Conservation (phyloP, 2,888 invertebrate genomes). For the Myopa testacea region DNA sequence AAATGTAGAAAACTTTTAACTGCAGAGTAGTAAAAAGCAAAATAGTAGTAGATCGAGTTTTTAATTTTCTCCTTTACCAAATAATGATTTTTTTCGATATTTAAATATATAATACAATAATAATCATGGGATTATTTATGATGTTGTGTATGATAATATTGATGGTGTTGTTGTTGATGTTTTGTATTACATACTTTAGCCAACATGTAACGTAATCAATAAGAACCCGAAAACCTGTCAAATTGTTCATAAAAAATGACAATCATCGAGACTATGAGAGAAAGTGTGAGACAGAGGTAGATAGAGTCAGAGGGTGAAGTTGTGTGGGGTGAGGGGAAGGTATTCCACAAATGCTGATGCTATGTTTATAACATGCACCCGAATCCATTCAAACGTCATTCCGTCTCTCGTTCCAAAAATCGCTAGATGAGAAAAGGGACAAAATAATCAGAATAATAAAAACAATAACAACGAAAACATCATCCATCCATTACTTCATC, state of each 20-base stretch:
- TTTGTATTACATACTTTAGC: no score
- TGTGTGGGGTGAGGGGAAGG: no score
- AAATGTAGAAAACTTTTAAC: no score
- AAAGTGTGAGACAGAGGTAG: neutral
- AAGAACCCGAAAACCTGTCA: neutral
- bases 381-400: slow-evolving; percentile 1
- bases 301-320: no score
- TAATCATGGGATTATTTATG: no score
- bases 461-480: neutral
- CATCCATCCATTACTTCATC: neutral
- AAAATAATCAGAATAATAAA: neutral
- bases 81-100: no score
- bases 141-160: no score
- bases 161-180: neutral
- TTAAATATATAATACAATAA: no score
- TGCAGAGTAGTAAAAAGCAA: no score
- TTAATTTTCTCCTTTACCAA: neutral
- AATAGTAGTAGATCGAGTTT: neutral
- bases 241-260: neutral
- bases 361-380: neutral
- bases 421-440: neutral
- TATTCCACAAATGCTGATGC: neutral
- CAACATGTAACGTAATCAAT: slow-evolving; percentile 10
- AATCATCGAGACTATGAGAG: neutral
- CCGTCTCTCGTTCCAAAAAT: neutral